phyloP scores from a whole-genome alignment of 2,797 vertebrate species.

The Eupleurogrammus muticus region DNA sequence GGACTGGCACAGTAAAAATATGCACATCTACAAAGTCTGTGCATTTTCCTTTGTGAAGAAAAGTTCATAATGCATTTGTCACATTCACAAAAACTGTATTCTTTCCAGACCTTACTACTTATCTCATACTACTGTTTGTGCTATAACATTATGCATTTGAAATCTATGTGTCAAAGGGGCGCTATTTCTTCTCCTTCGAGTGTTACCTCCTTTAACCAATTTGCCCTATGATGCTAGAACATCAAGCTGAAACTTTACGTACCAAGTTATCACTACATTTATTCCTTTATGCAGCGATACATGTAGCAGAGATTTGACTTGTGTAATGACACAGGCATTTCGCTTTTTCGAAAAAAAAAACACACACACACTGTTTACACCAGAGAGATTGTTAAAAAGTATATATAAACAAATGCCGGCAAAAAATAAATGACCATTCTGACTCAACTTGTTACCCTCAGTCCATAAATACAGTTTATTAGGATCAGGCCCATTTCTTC shows the following conservation, averaged over 20 bases:
- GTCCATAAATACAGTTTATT: slow-evolving; percentile 66
- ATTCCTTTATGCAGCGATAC: slow-evolving; percentile 5
- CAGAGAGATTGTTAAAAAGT: slow-evolving; percentile 53
- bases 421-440: slow-evolving; percentile 58
- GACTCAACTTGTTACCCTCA: slow-evolving; percentile 55
- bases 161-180: neutral
- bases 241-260: slow-evolving; percentile 4
- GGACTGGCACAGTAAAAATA: slow-evolving; percentile 2
- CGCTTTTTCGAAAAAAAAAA: slow-evolving; percentile 34
- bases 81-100: slow-evolving; percentile 14
- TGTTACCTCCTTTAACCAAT: neutral
- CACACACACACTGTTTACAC: slow-evolving; percentile 64
- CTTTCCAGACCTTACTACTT: slow-evolving; percentile 1
- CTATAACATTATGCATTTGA: slow-evolving; percentile 3
- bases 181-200: neutral
- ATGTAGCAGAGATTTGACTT: slow-evolving; percentile 36
- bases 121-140: neutral
- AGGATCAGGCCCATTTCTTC: slow-evolving; percentile 57
- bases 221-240: neutral
- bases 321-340: slow-evolving; percentile 54
- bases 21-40: slow-evolving; percentile 1
- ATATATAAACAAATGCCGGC: slow-evolving; percentile 57
- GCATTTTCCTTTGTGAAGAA: slow-evolving; percentile 10
- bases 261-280: slow-evolving; percentile 35
- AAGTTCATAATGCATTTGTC: slow-evolving; percentile 12